Conservation (phyloP, 2,797 vertebrate genomes). For the Smutsia gigantea region DNA sequence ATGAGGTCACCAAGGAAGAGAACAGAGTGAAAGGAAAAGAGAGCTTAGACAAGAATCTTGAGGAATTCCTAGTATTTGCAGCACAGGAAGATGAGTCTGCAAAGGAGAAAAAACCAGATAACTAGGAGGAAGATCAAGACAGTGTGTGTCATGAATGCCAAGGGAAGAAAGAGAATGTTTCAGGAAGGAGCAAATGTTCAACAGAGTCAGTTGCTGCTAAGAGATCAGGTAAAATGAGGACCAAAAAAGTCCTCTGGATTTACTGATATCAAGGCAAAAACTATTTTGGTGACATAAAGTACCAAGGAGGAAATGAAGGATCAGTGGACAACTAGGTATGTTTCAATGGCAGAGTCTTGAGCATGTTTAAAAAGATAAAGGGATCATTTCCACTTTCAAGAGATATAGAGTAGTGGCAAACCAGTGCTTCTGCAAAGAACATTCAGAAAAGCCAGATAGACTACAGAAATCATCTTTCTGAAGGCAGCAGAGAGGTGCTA, state of each 20-base stretch:
- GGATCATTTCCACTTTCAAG: neutral
- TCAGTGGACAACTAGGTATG: neutral
- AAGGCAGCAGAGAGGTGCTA: neutral
- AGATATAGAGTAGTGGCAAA: neutral
- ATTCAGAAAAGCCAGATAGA: slow-evolving; percentile 21
- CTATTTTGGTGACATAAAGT: neutral
- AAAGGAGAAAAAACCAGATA: slow-evolving; percentile 9
- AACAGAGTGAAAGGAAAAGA: slow-evolving; percentile 19
- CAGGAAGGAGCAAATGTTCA: neutral
- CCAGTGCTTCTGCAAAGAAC: neutral
- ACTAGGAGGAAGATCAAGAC: neutral
- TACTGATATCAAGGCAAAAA: neutral
- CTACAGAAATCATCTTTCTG: slow-evolving; percentile 11
- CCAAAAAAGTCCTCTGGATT: slow-evolving; percentile 12
- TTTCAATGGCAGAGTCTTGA: neutral
- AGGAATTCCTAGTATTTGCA: neutral
- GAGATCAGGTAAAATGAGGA: slow-evolving; percentile 7
- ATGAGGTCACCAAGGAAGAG: neutral
- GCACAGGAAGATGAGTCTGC: slow-evolving; percentile 15
- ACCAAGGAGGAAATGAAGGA: neutral
- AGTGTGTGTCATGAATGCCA: neutral
- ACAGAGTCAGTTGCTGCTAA: slow-evolving; percentile 17
- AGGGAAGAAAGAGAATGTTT: neutral
- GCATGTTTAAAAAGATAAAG: slow-evolving; percentile 18
- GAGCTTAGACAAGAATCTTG: neutral